phyloP scores from a whole-genome alignment of 2,888 invertebrate genomes.

The Seladonia tumulorum region DNA sequence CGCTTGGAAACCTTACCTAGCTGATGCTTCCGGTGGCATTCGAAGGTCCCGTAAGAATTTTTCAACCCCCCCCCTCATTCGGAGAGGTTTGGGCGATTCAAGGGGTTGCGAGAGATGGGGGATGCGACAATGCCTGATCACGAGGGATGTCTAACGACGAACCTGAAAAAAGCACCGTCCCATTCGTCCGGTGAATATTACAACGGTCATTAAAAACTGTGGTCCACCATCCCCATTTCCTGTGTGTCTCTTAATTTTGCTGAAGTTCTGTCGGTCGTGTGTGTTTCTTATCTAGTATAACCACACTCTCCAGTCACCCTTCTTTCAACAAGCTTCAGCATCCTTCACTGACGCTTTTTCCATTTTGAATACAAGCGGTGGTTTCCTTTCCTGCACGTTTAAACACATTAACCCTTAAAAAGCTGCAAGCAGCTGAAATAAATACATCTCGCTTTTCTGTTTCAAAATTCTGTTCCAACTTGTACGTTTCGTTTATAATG shows the following conservation, averaged over 20 bases:
- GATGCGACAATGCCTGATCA: slow-evolving; percentile 46
- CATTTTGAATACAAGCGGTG: neutral
- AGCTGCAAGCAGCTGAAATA: no score
- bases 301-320: slow-evolving; percentile 19
- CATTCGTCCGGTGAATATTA: slow-evolving; percentile 66
- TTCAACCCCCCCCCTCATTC: neutral
- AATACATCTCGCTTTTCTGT: no score
- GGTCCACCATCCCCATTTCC: slow-evolving; percentile 5
- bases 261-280: slow-evolving; percentile 21
- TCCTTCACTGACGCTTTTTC: neutral
- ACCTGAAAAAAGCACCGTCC: slow-evolving; percentile 42
- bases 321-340: slow-evolving; percentile 20
- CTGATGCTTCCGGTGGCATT: neutral
- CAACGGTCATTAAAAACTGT: slow-evolving; percentile 61
- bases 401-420: no score
- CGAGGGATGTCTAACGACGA: slow-evolving; percentile 33
- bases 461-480: no score
- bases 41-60: slow-evolving; percentile 10
- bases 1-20: neutral
- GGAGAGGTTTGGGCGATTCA: neutral
- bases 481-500: no score
- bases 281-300: slow-evolving; percentile 29
- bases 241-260: slow-evolving; percentile 65
- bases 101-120: neutral
- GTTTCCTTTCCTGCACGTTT: neutral